phyloP scores from a whole-genome alignment of 1,140 invertebrate genomes.

The Drosophila equinoxialis region DNA sequence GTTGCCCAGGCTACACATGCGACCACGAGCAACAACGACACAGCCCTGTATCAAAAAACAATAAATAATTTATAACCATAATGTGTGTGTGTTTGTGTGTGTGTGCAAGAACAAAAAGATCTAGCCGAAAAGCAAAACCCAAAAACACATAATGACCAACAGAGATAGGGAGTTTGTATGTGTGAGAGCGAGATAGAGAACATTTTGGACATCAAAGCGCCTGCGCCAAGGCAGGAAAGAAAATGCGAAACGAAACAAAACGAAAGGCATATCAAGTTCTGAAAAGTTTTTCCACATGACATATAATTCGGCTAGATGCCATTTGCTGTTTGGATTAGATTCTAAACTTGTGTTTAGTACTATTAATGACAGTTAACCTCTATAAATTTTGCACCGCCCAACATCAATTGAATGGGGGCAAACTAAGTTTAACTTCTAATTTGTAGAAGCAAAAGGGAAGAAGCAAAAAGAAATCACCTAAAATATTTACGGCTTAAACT shows the following conservation, averaged over 20 bases:
- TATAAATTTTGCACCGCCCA: conserved; percentile 37
- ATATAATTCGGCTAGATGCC: conserved; percentile 57
- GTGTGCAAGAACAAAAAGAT: conserved; percentile 49
- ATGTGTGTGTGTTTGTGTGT: neutral
- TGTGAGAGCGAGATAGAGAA: neutral
- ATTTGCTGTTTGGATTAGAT: conserved; percentile 31
- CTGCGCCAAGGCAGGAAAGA: conserved; percentile 54
- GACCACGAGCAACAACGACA: conserved; percentile 13
- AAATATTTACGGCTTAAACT: conserved; percentile 60
- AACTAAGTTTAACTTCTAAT: conserved; percentile 38
- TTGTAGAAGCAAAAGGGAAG: neutral
- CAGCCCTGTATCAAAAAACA: conserved; percentile 54
- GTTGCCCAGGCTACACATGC: conserved; percentile 55
- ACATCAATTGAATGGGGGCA: conserved; percentile 1
- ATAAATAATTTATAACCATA: conserved; percentile 76
- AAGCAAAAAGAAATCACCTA: conserved; percentile 27
- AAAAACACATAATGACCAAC: conserved; percentile 37
- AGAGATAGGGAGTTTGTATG: neutral
- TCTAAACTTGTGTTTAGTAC: conserved; percentile 16
- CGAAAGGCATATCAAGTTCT: conserved; percentile 34
- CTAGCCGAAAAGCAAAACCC: conserved; percentile 40
- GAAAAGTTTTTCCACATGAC: conserved; percentile 17
- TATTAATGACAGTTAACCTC: conserved; percentile 44
- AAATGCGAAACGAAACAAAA: neutral
- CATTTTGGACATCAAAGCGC: conserved; percentile 36